Evolutionary conservation across 2,888 invertebrate species (phyloP).

Genomic region (Acanthoscelides obtectus): DNA sequence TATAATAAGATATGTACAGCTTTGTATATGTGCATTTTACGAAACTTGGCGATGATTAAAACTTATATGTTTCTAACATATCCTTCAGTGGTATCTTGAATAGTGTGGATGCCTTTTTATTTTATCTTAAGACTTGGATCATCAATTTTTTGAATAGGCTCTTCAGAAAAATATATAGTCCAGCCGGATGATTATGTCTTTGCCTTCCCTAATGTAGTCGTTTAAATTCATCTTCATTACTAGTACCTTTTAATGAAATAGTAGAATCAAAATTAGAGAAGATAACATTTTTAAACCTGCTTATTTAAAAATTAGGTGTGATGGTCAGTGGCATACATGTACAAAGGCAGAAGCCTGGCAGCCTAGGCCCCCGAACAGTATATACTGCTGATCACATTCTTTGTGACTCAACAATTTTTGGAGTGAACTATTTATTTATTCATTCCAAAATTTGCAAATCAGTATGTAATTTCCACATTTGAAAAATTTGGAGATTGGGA

Average conservation of each 20-base stretch:
- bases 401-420: too few species aligned
- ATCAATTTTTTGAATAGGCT: constrained; percentile 39
- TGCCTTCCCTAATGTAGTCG: constrained; percentile 50
- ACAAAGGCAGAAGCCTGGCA: too few species aligned
- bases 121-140: constrained; percentile 34
- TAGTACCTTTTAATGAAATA: constrained; percentile 17
- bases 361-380: too few species aligned
- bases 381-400: too few species aligned
- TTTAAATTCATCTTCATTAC: constrained; percentile 38
- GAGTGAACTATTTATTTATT: too few species aligned
- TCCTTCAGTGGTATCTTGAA: constrained; percentile 57
- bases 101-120: constrained; percentile 61
- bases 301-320: too few species aligned
- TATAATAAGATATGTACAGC: constrained; percentile 65
- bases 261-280: too few species aligned
- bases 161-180: constrained; percentile 46
- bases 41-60: constrained; percentile 52
- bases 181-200: constrained; percentile 51
- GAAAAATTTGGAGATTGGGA: too few species aligned
- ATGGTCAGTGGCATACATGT: too few species aligned
- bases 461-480: too few species aligned
- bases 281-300: too few species aligned
- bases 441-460: too few species aligned
- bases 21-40: constrained; percentile 52
- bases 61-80: constrained; percentile 57